Conservation (phyloP, 2,888 invertebrate genomes). For the Oligia fasciuncula region DNA sequence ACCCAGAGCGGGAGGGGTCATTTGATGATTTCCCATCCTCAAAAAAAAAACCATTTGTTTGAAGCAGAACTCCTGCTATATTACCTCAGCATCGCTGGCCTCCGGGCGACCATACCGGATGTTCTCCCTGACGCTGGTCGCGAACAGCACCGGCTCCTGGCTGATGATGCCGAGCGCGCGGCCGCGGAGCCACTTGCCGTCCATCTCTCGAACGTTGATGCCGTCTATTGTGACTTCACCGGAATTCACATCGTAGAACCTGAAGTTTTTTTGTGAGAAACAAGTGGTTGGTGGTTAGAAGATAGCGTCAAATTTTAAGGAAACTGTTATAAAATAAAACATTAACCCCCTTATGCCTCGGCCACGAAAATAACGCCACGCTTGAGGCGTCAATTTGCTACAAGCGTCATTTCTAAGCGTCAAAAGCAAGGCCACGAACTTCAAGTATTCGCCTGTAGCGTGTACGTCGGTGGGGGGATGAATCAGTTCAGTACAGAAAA, state of each 20-base stretch:
- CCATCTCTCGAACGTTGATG: constrained; percentile 92
- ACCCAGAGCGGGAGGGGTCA: too few species aligned
- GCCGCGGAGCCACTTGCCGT: constrained; percentile 96
- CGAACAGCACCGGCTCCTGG: constrained; percentile 98
- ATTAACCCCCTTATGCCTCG: too few species aligned
- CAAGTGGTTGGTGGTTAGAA: not conserved
- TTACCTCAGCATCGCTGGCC: constrained; percentile 92
- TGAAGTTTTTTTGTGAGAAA: not conserved
- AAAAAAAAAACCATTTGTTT: not conserved
- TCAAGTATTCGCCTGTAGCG: too few species aligned
- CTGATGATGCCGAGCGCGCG: constrained; percentile 96
- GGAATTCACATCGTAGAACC: constrained; percentile 94
- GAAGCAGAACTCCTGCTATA: not conserved
- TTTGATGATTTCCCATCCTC: too few species aligned
- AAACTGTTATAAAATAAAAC: too few species aligned
- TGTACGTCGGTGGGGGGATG: too few species aligned
- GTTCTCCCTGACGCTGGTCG: constrained; percentile 97
- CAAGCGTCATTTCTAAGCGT: too few species aligned
- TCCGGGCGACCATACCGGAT: constrained; percentile 96
- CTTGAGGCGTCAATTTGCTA: too few species aligned
- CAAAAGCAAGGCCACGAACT: too few species aligned
- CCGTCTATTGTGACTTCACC: constrained; percentile 95
- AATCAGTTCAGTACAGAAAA: too few species aligned
- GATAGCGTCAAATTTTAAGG: not conserved
- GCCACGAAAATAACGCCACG: too few species aligned